A percentile compares a stretch with the other conserved stretches of the same genome.
Evolutionary conservation across 2,888 invertebrate genomes (phyloP).

Genomic region (Penaeus monodon): DNA sequence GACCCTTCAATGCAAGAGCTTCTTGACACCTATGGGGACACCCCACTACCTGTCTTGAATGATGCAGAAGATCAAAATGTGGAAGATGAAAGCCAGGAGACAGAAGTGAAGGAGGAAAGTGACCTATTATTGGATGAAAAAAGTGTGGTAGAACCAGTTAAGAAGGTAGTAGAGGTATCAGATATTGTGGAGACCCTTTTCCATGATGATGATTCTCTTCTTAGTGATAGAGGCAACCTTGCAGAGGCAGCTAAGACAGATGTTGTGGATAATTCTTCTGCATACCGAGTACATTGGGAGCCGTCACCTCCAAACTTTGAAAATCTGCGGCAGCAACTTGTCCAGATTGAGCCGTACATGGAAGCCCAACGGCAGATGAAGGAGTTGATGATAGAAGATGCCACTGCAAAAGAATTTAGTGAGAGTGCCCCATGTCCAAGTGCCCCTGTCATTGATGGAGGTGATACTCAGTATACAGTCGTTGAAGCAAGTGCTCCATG

Average conservation of each 20-base stretch:
- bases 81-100: neutral
- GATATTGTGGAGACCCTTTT: no score
- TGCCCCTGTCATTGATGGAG: neutral
- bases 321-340: slow-evolving; percentile 30
- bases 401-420: neutral
- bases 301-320: slow-evolving; percentile 25
- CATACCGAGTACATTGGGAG: neutral
- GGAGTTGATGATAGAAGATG: slow-evolving; percentile 19
- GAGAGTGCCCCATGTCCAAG: neutral
- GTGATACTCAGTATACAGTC: neutral
- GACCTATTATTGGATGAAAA: neutral
- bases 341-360: slow-evolving; percentile 43
- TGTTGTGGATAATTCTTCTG: neutral
- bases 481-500: slow-evolving; percentile 7
- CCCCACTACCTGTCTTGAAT: slow-evolving; percentile 26
- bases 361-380: slow-evolving; percentile 38
- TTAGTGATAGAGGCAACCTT: no score
- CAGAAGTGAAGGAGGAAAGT: neutral
- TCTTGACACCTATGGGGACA: slow-evolving; percentile 30
- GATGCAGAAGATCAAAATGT: neutral
- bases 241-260: neutral
- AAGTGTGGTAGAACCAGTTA: neutral
- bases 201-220: no score
- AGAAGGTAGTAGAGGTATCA: neutral
- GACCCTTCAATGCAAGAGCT: slow-evolving; percentile 12